Base-by-base conservation (phyloP, 2,113 vertebrate genomes). In the Halichoeres trimaculatus region DNA sequence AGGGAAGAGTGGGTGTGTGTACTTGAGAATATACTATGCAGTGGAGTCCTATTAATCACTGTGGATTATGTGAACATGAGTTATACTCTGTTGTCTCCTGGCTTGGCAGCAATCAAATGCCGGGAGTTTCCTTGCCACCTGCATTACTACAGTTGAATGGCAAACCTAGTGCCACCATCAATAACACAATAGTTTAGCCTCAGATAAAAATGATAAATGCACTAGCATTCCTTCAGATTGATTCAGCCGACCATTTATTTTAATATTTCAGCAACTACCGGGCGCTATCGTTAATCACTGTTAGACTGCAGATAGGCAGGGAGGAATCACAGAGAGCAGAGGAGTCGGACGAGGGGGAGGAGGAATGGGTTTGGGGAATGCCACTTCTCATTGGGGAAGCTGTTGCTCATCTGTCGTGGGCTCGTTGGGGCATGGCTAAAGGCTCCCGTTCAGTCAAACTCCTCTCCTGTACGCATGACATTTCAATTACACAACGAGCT, bases 401-500 rank as follows among this genome's bases (percentile, higher is more conserved):
- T 81, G 90, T 89, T 93, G 83, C 91, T 93, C 92, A 90, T 90
- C 88, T 91, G 92, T 93, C 90, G 85, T 55, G 36, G 50, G 85
- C 81, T 91, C 83, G 62, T 83, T 87, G 85, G 89, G 88, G 90
- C 91, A 89, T 93, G 89, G 87, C 90, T 92, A 89, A 92, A 91
- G 91, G 89, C 85, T 88, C 80, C 83, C 75, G 84, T 78, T 88
- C 87, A 87, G 90, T 91, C 88, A 89, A 89, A 88, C 90, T 90
- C 70, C 62, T 88, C 87, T 91, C 85, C 89, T 89, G 85, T 89
- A 93, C 83, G 88, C 88, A 90, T 94, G 93, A 93, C 90, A 93
- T 93, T 93, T 94, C 91, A 93, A 93, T 94, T 94, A 92, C 82
- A 89, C 84, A 86, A 79, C 67, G 20, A 83, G 87, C 85, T 90